Conservation (phyloP, 2,797 vertebrate genomes). For the Onychomys torridus region DNA sequence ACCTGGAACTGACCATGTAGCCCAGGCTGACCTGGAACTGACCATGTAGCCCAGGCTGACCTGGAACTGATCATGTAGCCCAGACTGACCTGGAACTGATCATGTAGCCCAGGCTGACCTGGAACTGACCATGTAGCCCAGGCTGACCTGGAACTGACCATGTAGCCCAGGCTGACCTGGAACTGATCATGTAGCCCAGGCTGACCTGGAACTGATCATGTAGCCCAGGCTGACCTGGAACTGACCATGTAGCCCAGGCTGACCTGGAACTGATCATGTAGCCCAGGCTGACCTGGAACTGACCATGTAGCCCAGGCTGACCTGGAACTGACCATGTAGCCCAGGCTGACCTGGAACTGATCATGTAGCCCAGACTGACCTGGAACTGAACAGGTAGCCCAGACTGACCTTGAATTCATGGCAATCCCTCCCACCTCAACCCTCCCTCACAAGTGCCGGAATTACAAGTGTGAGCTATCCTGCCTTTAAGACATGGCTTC, state of each 20-base stretch:
- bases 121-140: not conserved
- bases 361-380: not conserved
- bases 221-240: not conserved
- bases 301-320: not conserved
- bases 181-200: not conserved
- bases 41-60: not conserved
- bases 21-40: not conserved
- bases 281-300: not conserved
- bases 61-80: not conserved
- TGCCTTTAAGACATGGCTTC: not conserved
- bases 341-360: not conserved
- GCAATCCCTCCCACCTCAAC: not conserved
- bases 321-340: not conserved
- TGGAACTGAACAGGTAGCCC: not conserved
- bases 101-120: not conserved
- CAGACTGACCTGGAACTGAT: not conserved
- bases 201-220: not conserved
- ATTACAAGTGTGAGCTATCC: not conserved
- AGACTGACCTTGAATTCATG: not conserved
- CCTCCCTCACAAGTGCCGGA: not conserved
- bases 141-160: not conserved
- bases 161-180: not conserved
- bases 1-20: not conserved
- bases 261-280: not conserved
- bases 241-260: not conserved